Percentiles rank a stretch among this genome's conserved stretches.
These are phyloP conservation scores for Alloscopus bannaensis DNA, from an alignment of 2,888 invertebrate species.

Conservation along the genomic window DNA sequence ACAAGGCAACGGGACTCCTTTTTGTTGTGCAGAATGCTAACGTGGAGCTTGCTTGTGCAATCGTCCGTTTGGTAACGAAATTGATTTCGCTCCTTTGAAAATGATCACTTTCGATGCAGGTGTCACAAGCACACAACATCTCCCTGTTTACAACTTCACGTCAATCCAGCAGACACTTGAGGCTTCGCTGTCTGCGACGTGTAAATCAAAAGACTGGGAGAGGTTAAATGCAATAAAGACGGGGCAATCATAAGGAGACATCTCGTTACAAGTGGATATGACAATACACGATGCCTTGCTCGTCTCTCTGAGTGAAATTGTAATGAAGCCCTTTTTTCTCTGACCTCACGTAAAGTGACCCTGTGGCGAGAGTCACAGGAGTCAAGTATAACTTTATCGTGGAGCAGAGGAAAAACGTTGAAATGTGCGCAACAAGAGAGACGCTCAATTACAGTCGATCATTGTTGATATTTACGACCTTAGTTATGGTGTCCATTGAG, in stretches of 20 bases:
- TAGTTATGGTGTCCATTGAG: neutral
- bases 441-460: neutral
- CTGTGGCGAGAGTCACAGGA: conserved; percentile 56
- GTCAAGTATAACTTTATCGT: conserved; percentile 35
- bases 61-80: no score
- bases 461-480: conserved; percentile 45
- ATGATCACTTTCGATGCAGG: conserved; percentile 12
- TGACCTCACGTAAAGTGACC: conserved; percentile 62
- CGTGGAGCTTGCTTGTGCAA: no score
- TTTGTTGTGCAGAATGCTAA: no score
- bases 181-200: conserved; percentile 3
- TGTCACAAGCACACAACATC: conserved; percentile 4
- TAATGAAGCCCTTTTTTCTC: conserved; percentile 33
- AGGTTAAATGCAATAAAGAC: conserved; percentile 2
- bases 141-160: conserved; percentile 7
- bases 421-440: neutral
- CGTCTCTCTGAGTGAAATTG: neutral
- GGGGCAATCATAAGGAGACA: conserved; percentile 33
- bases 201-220: conserved; percentile 21
- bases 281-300: neutral
- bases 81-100: conserved; percentile 13
- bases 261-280: conserved; percentile 9
- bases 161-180: conserved; percentile 8
- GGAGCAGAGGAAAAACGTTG: conserved; percentile 4
- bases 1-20: no score